Conservation (phyloP, 2,113 vertebrate species). For the western clawed frog (Xenopus tropicalis) region DNA sequence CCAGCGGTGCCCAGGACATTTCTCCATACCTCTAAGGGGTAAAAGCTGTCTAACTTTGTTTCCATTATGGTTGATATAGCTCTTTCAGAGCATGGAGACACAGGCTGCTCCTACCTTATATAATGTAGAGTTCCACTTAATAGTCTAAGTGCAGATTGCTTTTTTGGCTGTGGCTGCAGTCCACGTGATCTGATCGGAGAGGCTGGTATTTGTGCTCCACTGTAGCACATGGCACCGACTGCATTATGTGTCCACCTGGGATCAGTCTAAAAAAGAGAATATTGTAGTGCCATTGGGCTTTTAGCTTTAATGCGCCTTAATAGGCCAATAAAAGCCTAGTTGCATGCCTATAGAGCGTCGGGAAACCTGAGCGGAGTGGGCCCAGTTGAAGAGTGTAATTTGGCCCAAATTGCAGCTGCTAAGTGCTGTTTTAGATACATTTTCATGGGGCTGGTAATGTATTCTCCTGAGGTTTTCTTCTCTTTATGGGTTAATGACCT, state of each 20-base stretch:
- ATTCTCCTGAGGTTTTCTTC: too few relatives aligned
- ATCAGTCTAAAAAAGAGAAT: background rate
- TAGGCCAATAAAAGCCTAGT: background rate
- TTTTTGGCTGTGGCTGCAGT: too few relatives aligned
- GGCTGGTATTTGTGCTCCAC: background rate
- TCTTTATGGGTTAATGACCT: constrained; percentile 22
- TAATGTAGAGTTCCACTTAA: too few relatives aligned
- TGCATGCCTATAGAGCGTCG: background rate
- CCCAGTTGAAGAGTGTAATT: background rate
- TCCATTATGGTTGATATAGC: too few relatives aligned
- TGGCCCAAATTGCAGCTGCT: constrained; percentile 3
- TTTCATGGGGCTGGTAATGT: constrained; percentile 8
- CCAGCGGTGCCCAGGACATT: too few relatives aligned
- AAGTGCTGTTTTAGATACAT: constrained; percentile 30
- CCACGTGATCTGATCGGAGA: too few relatives aligned
- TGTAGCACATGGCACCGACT: background rate
- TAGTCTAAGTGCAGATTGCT: too few relatives aligned
- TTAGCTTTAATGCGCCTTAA: background rate
- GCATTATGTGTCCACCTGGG: background rate
- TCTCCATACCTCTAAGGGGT: too few relatives aligned
- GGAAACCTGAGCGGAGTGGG: background rate
- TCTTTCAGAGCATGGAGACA: too few relatives aligned
- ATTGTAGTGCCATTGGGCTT: background rate
- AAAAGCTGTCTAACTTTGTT: too few relatives aligned
- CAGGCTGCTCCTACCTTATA: too few relatives aligned